Evolutionary conservation across 1,140 invertebrate species (phyloP).

Genomic region (Pemphigus obesinymphae): DNA sequence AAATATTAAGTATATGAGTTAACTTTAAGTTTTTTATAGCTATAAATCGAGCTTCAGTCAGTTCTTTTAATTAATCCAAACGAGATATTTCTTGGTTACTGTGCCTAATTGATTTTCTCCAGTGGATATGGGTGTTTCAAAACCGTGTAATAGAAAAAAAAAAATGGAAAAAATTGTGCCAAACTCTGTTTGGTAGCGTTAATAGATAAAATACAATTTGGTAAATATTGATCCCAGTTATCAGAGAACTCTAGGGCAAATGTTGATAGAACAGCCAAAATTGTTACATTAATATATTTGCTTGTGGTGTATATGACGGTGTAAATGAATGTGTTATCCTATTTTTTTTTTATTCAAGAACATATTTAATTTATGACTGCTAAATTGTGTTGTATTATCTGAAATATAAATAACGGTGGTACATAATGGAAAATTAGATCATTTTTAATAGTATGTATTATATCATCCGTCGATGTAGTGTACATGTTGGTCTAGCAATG

Average conservation of each 20-base stretch:
- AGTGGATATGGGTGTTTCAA: neutral
- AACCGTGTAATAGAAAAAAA: neutral
- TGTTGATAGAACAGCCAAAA: neutral
- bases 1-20: neutral
- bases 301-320: neutral
- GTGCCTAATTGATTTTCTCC: neutral
- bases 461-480: neutral
- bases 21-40: neutral
- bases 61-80: neutral
- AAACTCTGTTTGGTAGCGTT: neutral
- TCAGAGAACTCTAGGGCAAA: neutral
- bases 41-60: neutral
- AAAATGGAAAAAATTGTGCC: neutral
- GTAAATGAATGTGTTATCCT: neutral
- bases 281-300: neutral
- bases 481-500: neutral
- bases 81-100: neutral
- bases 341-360: neutral
- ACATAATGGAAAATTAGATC: neutral
- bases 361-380: neutral
- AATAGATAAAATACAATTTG: neutral
- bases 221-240: neutral
- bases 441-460: neutral
- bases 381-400: neutral
- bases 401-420: neutral